Percentiles rank a stretch among this genome's conserved stretches.
Conservation (phyloP, 1,140 invertebrate genomes). For the Drosophila punjabiensis region DNA sequence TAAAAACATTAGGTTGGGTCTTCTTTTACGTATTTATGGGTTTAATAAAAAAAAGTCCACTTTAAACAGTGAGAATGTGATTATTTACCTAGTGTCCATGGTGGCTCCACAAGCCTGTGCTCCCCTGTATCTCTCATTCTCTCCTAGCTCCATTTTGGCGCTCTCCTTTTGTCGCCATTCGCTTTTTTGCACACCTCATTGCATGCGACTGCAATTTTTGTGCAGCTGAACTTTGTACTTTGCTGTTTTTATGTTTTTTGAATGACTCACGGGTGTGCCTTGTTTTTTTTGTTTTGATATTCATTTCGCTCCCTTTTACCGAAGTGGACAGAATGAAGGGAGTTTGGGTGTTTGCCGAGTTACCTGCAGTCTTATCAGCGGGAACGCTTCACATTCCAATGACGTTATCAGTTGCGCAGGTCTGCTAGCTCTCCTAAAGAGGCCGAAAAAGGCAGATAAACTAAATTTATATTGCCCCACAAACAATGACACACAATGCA, state of each 20-base stretch:
- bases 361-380: slow-evolving; percentile 43
- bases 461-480: slow-evolving; percentile 41
- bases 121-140: slow-evolving; percentile 22
- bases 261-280: slow-evolving; percentile 58
- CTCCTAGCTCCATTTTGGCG: slow-evolving; percentile 65
- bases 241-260: slow-evolving; percentile 6
- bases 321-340: slow-evolving; percentile 1
- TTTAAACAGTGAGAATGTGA: not conserved
- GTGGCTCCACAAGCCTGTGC: slow-evolving; percentile 5
- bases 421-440: slow-evolving; percentile 50
- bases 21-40: not conserved
- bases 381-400: slow-evolving; percentile 46
- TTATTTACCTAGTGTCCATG: not conserved
- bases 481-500: slow-evolving; percentile 64
- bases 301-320: slow-evolving; percentile 3
- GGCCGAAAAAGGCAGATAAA: slow-evolving; percentile 45
- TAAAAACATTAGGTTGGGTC: too few relatives aligned
- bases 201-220: slow-evolving; percentile 43
- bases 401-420: slow-evolving; percentile 47
- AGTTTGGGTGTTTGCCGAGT: not conserved
- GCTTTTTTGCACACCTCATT: slow-evolving; percentile 40
- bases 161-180: slow-evolving; percentile 48
- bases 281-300: slow-evolving; percentile 15
- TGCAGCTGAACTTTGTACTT: slow-evolving; percentile 69
- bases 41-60: too few relatives aligned